Conservation (phyloP, 2,888 invertebrate genomes). For the Nezara viridula region DNA sequence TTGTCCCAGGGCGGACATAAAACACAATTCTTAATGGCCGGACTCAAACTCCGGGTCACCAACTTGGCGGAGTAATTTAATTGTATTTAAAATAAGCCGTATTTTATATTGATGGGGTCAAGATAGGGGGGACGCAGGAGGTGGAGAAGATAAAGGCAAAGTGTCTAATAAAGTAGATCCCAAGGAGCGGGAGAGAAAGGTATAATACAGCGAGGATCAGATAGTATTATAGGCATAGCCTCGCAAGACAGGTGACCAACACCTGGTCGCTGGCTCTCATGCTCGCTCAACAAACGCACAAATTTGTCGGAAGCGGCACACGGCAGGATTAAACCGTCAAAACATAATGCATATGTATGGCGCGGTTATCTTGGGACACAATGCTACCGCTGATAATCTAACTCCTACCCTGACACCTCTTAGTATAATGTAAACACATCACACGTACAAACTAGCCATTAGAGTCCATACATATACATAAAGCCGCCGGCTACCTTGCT, state of each 20-base stretch:
- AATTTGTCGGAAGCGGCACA: constrained; percentile 16
- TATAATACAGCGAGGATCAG: constrained; percentile 51
- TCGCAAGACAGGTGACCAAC: constrained; percentile 34
- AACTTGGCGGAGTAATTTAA: constrained; percentile 43
- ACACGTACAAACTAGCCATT: constrained; percentile 44
- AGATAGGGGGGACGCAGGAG: constrained; percentile 46
- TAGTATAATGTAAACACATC: constrained; percentile 48
- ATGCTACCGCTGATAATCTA: constrained; percentile 32
- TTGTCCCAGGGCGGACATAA: not conserved
- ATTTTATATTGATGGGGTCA: constrained; percentile 50
- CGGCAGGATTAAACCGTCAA: constrained; percentile 37
- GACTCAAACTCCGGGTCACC: constrained; percentile 18
- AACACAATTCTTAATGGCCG: constrained; percentile 28
- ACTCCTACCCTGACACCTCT: constrained; percentile 25
- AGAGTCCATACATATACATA: constrained; percentile 30
- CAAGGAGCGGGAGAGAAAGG: constrained; percentile 45
- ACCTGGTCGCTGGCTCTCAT: not conserved
- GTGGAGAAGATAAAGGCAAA: constrained; percentile 49
- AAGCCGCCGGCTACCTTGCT: not conserved
- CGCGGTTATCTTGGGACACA: constrained; percentile 18
- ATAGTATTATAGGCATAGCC: constrained; percentile 55
- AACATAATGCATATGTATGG: constrained; percentile 48
- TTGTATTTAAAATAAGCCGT: constrained; percentile 55
- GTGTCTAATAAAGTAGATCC: constrained; percentile 57
- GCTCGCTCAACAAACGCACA: constrained; percentile 25